A percentile compares a stretch with the other conserved stretches of the same genome.
Conservation (phyloP, 2,113 vertebrate species). For the Crocuta crocuta region DNA sequence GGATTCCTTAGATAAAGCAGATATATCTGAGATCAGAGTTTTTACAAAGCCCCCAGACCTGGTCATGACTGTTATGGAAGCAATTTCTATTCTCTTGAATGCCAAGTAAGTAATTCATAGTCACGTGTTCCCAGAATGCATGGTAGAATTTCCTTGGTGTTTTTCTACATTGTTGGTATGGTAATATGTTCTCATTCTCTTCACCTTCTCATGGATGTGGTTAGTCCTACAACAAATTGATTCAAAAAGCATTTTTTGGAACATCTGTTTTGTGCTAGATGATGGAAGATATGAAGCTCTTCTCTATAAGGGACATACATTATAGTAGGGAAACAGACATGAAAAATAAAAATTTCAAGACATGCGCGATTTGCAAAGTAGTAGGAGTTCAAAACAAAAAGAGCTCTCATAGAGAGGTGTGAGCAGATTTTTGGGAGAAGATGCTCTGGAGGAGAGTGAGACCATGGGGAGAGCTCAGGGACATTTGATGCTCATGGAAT, state of each 20-base stretch:
- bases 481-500: not conserved
- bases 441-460: not conserved
- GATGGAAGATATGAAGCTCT: not conserved
- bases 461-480: not conserved
- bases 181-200: not conserved
- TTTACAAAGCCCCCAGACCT: conserved; percentile 92
- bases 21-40: conserved; percentile 93
- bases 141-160: not conserved
- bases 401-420: not conserved
- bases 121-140: not conserved
- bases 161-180: not conserved
- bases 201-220: not conserved
- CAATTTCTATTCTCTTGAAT: conserved; percentile 90
- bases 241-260: not conserved
- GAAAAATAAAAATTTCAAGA: conserved; percentile 21
- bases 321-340: not conserved
- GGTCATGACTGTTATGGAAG: conserved; percentile 93
- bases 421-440: not conserved
- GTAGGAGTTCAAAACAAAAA: not conserved
- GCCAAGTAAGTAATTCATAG: conserved; percentile 87
- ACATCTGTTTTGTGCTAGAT: conserved; percentile 14
- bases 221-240: not conserved
- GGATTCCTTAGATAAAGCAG: conserved; percentile 91
- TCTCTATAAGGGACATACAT: not conserved
- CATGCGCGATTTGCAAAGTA: not conserved